Conservation (phyloP, 2,797 vertebrate species). For the Streptopelia turtur region DNA sequence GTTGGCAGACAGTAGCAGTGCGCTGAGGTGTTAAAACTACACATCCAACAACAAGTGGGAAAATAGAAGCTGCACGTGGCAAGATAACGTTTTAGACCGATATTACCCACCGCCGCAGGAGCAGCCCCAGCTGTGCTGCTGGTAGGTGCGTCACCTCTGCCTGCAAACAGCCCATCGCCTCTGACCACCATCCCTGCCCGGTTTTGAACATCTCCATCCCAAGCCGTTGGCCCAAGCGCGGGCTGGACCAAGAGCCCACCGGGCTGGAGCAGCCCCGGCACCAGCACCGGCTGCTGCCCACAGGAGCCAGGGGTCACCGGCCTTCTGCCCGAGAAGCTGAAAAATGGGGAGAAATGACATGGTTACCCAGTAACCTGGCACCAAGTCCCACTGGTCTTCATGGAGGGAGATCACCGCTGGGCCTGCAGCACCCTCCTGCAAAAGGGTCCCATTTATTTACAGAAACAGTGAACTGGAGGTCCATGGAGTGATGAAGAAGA, state of each 20-base stretch:
- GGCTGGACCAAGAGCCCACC: neutral
- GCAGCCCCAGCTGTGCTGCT: accelerated
- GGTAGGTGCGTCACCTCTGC: neutral
- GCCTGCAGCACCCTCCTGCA: neutral
- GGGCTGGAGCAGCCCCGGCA: neutral
- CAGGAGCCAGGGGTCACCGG: no score
- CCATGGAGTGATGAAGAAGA: neutral
- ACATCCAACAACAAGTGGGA: neutral
- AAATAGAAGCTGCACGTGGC: neutral
- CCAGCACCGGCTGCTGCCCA: no score
- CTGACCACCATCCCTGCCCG: accelerated
- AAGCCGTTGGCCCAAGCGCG: neutral
- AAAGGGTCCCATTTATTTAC: neutral
- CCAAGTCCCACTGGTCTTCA: neutral
- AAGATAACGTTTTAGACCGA: accelerated
- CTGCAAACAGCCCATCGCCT: neutral
- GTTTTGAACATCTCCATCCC: neutral
- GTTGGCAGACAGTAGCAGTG: neutral
- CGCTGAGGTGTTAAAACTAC: neutral
- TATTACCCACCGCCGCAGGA: neutral
- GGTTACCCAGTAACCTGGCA: neutral
- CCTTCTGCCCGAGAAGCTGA: no score
- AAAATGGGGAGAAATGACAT: accelerated
- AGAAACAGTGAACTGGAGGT: neutral
- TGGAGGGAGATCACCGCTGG: neutral